These are phyloP conservation scores for Willisornis vidua DNA, from an alignment of 2,113 vertebrate species.

Conservation along the genomic window DNA sequence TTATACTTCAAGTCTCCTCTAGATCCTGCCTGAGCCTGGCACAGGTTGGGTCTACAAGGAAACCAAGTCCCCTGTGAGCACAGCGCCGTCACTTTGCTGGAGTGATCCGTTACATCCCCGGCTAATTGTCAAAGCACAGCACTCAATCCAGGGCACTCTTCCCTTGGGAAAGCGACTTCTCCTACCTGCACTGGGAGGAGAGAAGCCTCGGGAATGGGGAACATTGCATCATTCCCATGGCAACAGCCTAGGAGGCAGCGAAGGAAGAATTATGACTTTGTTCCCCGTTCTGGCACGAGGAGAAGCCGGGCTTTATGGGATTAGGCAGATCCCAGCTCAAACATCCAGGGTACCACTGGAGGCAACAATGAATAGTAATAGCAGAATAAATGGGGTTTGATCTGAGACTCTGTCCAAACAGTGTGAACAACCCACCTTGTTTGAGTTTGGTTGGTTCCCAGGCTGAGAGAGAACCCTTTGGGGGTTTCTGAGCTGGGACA, in stretches of 20 bases:
- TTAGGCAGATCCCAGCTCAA: constrained; percentile 61
- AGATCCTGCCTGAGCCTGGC: background rate
- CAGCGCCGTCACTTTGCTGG: fast-evolving
- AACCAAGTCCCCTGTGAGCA: fast-evolving
- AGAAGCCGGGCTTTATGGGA: constrained; percentile 17
- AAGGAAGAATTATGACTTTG: constrained; percentile 20
- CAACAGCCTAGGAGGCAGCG: constrained; percentile 24
- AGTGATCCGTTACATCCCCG: background rate
- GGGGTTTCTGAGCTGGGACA: background rate
- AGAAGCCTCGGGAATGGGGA: background rate
- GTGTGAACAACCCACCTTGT: background rate
- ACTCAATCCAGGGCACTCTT: background rate
- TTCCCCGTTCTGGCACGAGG: background rate
- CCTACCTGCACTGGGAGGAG: background rate
- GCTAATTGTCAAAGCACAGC: background rate
- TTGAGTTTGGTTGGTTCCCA: background rate
- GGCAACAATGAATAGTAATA: constrained; percentile 26
- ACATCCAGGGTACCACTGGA: constrained; percentile 28
- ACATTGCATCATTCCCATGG: constrained; percentile 33
- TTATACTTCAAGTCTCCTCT: background rate
- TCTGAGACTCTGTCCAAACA: constrained; percentile 24
- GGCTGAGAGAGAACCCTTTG: background rate
- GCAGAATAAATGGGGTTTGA: constrained; percentile 21
- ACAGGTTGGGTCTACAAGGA: background rate
- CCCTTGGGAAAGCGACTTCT: background rate